Percentiles rank a stretch among this genome's conserved stretches.
Evolutionary conservation across 2,113 vertebrate genomes (phyloP).

Genomic region (Sigmodon hispidus): DNA sequence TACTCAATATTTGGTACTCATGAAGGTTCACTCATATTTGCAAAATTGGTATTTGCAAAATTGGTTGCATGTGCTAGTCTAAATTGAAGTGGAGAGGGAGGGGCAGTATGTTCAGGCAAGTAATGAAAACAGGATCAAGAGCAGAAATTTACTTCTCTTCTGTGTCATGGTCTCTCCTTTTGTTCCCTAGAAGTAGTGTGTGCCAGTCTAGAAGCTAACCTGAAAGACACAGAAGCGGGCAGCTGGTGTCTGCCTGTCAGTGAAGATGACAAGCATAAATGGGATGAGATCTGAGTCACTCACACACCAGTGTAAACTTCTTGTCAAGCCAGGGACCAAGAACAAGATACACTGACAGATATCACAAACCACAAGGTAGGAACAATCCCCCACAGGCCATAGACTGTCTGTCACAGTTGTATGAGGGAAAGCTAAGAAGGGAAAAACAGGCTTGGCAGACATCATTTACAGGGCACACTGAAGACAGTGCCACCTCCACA

Average conservation of each 20-base stretch:
- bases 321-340: slow-evolving; percentile 65
- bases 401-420: slow-evolving; percentile 60
- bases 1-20: neutral
- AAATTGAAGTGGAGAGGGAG: neutral
- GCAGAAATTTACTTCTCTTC: neutral
- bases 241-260: slow-evolving; percentile 53
- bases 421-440: neutral
- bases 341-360: slow-evolving; percentile 66
- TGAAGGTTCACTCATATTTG: neutral
- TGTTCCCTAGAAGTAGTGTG: neutral
- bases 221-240: neutral
- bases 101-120: neutral
- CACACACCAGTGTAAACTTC: slow-evolving; percentile 47
- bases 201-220: neutral
- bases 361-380: neutral
- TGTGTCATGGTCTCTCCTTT: neutral
- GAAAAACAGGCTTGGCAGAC: neutral
- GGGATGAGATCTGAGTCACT: slow-evolving; percentile 16
- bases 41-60: no score
- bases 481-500: neutral
- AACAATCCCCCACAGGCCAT: slow-evolving; percentile 62
- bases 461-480: neutral
- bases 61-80: neutral
- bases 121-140: neutral
- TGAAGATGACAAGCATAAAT: slow-evolving; percentile 58